Evolutionary conservation across 1,140 invertebrate genomes (phyloP).

Genomic region (Bicyclus anynana): DNA sequence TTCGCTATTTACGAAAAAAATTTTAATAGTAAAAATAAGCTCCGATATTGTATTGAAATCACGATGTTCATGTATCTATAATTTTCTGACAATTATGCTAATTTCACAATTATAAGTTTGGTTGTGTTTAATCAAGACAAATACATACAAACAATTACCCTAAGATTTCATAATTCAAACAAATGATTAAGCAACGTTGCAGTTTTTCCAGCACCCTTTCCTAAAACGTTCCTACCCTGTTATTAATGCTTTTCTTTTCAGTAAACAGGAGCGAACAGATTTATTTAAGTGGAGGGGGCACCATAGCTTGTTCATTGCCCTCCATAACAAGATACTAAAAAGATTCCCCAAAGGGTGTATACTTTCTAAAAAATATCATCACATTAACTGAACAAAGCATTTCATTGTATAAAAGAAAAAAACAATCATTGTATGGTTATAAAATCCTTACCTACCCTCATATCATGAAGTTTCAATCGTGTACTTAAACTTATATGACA

Average conservation of each 20-base stretch:
- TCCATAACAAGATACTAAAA: constrained; percentile 40
- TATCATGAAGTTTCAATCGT: no score
- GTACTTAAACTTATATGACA: no score
- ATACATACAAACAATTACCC: constrained; percentile 29
- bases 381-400: constrained; percentile 44
- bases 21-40: no score
- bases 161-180: constrained; percentile 34
- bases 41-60: no score
- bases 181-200: constrained; percentile 54
- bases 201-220: constrained; percentile 46
- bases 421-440: background rate
- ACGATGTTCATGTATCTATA: no score
- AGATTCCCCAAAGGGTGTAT: constrained; percentile 34
- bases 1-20: no score
- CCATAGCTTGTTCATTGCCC: constrained; percentile 48
- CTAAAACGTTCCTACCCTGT: constrained; percentile 36
- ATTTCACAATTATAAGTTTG: no score
- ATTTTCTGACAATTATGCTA: no score
- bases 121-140: constrained; percentile 8
- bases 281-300: constrained; percentile 54
- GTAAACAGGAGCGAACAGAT: constrained; percentile 54
- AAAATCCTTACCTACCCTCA: no score
- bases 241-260: constrained; percentile 48
- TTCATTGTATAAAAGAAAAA: background rate
- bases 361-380: constrained; percentile 46